phyloP scores from a whole-genome alignment of 2,888 invertebrate genomes.

The Diplazon laetatorius region DNA sequence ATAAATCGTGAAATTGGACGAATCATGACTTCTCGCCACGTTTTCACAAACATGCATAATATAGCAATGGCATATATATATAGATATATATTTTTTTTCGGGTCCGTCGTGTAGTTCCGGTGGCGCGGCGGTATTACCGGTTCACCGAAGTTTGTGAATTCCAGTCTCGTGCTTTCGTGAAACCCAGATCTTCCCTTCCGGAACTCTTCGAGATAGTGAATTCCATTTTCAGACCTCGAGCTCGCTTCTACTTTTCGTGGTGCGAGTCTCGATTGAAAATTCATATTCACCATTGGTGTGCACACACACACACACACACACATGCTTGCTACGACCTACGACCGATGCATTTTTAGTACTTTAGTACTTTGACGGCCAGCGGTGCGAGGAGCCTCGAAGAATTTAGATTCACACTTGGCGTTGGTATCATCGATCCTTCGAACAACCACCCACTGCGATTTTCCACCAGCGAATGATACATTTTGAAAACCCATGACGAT shows the following conservation, averaged over 20 bases:
- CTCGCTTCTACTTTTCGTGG: conserved; percentile 7
- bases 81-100: no score
- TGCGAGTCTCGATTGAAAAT: conserved; percentile 30
- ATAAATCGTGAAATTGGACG: neutral
- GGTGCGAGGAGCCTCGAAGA: neutral
- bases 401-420: conserved; percentile 11
- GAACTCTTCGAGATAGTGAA: conserved; percentile 29
- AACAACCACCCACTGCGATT: conserved; percentile 71
- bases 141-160: conserved; percentile 43
- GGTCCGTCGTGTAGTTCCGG: conserved; percentile 11
- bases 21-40: neutral
- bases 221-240: conserved; percentile 50
- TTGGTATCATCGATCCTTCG: conserved; percentile 64
- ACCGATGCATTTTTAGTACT: conserved; percentile 6
- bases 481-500: conserved; percentile 68
- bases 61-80: no score
- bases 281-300: conserved; percentile 46
- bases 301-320: conserved; percentile 8
- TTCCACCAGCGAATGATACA: conserved; percentile 70
- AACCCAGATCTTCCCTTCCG: conserved; percentile 33
- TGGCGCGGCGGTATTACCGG: conserved; percentile 11
- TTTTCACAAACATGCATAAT: neutral
- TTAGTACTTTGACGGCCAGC: conserved; percentile 1
- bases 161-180: conserved; percentile 46
- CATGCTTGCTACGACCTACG: neutral